Evolutionary conservation across 2,113 vertebrate species (phyloP).

Genomic region (Otocyon megalotis): DNA sequence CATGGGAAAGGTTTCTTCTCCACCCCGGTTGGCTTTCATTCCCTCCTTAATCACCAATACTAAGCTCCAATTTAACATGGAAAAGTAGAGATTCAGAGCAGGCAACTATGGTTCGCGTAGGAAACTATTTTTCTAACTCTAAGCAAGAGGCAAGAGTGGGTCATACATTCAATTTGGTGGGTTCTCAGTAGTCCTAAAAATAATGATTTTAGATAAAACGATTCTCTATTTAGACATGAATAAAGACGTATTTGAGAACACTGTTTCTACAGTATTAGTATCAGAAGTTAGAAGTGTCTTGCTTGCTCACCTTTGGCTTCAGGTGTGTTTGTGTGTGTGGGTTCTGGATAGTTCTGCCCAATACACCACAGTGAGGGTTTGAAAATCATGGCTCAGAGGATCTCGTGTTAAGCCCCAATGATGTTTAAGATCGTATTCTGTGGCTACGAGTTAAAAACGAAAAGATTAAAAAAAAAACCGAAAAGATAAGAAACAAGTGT

Average conservation of each 20-base stretch:
- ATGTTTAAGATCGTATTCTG: not conserved
- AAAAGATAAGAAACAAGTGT: not conserved
- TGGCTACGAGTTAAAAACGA: too few relatives aligned
- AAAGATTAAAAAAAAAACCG: too few relatives aligned
- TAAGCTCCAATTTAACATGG: not conserved
- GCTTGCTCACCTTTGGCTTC: not conserved
- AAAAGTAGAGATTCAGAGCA: too few relatives aligned
- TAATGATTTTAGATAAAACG: not conserved
- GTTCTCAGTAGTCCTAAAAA: not conserved
- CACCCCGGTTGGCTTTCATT: fast-evolving
- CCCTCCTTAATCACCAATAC: not conserved
- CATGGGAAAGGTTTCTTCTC: not conserved
- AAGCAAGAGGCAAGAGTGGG: not conserved
- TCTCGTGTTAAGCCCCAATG: not conserved
- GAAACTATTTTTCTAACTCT: not conserved
- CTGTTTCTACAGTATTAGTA: not conserved
- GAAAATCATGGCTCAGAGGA: not conserved
- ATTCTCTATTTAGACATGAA: not conserved
- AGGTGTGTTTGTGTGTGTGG: too few relatives aligned
- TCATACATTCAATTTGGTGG: too few relatives aligned
- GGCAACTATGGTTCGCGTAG: fast-evolving
- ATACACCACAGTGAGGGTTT: not conserved
- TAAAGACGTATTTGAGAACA: not conserved
- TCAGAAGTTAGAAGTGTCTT: fast-evolving
- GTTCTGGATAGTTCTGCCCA: not conserved